These are phyloP conservation scores for Atta cephalotes DNA, from an alignment of 1,140 invertebrate species.

Conservation along the genomic window DNA sequence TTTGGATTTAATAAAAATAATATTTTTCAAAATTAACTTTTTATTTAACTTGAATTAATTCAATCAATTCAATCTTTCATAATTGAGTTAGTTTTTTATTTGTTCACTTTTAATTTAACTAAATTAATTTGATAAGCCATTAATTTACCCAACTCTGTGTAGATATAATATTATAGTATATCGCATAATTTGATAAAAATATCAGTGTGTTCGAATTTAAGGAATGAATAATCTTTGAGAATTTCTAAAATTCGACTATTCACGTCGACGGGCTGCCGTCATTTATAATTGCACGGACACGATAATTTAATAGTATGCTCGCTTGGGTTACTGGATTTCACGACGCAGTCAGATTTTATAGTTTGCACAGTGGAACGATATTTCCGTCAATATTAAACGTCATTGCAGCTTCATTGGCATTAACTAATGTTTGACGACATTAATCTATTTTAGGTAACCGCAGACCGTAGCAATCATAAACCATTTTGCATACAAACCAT, in stretches of 20 bases:
- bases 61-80: too few species aligned
- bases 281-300: conserved; percentile 20
- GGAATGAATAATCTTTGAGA: conserved; percentile 27
- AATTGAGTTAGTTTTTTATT: too few species aligned
- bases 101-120: too few species aligned
- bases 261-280: conserved; percentile 5
- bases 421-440: conserved; percentile 79
- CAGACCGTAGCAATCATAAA: conserved; percentile 78
- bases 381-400: conserved; percentile 77
- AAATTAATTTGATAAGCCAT: too few species aligned
- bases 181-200: neutral
- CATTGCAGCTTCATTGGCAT: conserved; percentile 70
- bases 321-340: conserved; percentile 59
- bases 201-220: neutral
- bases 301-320: conserved; percentile 60
- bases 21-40: too few species aligned
- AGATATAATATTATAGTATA: neutral
- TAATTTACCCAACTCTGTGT: too few species aligned
- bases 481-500: conserved; percentile 78
- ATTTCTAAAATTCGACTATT: conserved; percentile 15
- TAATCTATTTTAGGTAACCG: conserved; percentile 79
- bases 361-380: conserved; percentile 71
- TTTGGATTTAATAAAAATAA: too few species aligned
- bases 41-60: too few species aligned
- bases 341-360: conserved; percentile 71